A percentile compares a stretch with the other conserved stretches of the same genome.
Conservation (phyloP, 2,888 invertebrate species). For the Exephanes ischioxanthus region DNA sequence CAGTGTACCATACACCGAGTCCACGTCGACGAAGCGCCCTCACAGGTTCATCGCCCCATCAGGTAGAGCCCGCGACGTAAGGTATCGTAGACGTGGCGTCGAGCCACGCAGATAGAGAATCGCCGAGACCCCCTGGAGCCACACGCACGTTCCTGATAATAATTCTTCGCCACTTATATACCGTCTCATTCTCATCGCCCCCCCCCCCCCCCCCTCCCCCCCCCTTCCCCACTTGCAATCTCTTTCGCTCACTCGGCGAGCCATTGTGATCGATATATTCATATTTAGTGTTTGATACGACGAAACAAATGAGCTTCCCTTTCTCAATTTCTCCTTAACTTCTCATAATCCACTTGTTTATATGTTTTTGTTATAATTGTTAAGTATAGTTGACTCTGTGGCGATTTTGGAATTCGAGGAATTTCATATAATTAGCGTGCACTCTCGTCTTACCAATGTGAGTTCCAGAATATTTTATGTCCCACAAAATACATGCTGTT, state of each 20-base stretch:
- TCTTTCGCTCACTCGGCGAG: not conserved
- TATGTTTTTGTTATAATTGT: not conserved
- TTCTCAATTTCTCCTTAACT: not conserved
- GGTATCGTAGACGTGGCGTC: slow-evolving; percentile 35
- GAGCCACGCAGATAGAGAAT: slow-evolving; percentile 31
- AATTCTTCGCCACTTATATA: slow-evolving; percentile 42
- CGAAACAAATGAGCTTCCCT: not conserved
- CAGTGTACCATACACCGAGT: too few relatives aligned
- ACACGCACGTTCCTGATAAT: slow-evolving; percentile 61
- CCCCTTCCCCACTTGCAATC: not conserved
- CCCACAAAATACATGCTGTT: too few relatives aligned
- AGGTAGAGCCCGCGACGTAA: slow-evolving; percentile 22
- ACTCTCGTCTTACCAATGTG: too few relatives aligned
- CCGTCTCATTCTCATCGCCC: slow-evolving; percentile 20
- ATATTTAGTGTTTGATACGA: not conserved
- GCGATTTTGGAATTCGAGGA: too few relatives aligned
- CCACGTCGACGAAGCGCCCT: slow-evolving; percentile 30
- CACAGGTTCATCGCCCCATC: slow-evolving; percentile 35
- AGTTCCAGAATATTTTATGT: too few relatives aligned
- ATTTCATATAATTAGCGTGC: too few relatives aligned
- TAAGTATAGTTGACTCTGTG: too few relatives aligned
- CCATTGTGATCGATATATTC: not conserved
- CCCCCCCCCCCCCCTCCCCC: not conserved
- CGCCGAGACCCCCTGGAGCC: slow-evolving; percentile 65
- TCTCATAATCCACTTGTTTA: not conserved